phyloP scores from a whole-genome alignment of 2,797 vertebrate genomes.

The Furcifer pardalis region DNA sequence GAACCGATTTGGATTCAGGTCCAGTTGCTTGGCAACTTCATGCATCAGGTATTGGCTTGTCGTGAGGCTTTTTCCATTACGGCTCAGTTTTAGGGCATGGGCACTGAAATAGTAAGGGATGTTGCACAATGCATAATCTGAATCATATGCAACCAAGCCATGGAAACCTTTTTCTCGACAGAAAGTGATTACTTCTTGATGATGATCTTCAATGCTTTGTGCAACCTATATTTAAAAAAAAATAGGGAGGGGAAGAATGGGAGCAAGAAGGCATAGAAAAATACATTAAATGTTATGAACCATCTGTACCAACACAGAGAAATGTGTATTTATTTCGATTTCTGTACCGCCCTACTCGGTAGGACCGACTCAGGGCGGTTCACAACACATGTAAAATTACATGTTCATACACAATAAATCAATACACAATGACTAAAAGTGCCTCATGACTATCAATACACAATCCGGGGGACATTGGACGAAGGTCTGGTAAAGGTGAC shows the following conservation, averaged over 20 bases:
- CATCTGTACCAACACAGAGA: neutral
- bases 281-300: slow-evolving; percentile 51
- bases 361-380: no score
- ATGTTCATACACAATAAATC: no score
- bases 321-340: no score
- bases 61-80: slow-evolving; percentile 95
- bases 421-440: no score
- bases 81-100: slow-evolving; percentile 95
- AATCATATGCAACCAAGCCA: slow-evolving; percentile 93
- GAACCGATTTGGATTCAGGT: slow-evolving; percentile 92
- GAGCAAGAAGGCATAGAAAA: slow-evolving; percentile 33
- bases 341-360: no score
- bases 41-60: slow-evolving; percentile 98
- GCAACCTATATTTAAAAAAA: slow-evolving; percentile 81
- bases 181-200: slow-evolving; percentile 94
- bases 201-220: slow-evolving; percentile 96
- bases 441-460: no score
- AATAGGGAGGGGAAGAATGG: no score
- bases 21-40: slow-evolving; percentile 94
- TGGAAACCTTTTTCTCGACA: slow-evolving; percentile 93
- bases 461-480: no score
- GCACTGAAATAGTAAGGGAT: slow-evolving; percentile 96
- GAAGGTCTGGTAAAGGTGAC: no score
- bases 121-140: slow-evolving; percentile 95
- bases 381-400: no score